phyloP scores from a whole-genome alignment of 2,888 invertebrate species.

The Agapostemon virescens region DNA sequence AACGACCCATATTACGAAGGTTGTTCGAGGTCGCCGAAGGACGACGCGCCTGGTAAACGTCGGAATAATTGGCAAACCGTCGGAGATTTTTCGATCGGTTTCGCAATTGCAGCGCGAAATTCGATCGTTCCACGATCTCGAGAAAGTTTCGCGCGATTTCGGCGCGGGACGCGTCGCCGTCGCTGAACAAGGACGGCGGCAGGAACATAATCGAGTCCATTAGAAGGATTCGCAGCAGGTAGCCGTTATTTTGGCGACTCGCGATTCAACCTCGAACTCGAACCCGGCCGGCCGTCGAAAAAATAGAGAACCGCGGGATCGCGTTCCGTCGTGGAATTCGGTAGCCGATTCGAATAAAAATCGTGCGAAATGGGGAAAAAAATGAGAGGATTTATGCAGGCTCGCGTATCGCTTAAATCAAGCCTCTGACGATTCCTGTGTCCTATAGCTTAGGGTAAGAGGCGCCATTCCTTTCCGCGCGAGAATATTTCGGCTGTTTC shows the following conservation, averaged over 20 bases:
- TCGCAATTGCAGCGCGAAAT: too few species aligned
- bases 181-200: conserved; percentile 12
- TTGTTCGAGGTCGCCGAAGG: not conserved
- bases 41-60: too few species aligned
- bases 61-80: too few species aligned
- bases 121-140: not conserved
- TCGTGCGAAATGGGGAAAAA: not conserved
- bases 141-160: not conserved
- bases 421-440: conserved; percentile 22
- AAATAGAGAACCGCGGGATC: not conserved
- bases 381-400: conserved; percentile 5
- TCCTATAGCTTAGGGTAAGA: not conserved
- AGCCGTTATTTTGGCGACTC: conserved; percentile 29
- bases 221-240: conserved; percentile 39
- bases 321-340: conserved; percentile 33
- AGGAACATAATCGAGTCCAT: conserved; percentile 24
- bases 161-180: not conserved
- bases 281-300: not conserved
- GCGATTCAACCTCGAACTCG: not conserved
- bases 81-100: too few species aligned
- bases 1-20: not conserved
- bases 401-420: conserved; percentile 39
- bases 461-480: conserved; percentile 17
- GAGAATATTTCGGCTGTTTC: not conserved
- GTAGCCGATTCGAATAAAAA: conserved; percentile 30